Evolutionary conservation across 2,888 invertebrate species (phyloP), one percentile per base, ranked within the genome.

Genomic region (Cephus sareptanus): DNA sequence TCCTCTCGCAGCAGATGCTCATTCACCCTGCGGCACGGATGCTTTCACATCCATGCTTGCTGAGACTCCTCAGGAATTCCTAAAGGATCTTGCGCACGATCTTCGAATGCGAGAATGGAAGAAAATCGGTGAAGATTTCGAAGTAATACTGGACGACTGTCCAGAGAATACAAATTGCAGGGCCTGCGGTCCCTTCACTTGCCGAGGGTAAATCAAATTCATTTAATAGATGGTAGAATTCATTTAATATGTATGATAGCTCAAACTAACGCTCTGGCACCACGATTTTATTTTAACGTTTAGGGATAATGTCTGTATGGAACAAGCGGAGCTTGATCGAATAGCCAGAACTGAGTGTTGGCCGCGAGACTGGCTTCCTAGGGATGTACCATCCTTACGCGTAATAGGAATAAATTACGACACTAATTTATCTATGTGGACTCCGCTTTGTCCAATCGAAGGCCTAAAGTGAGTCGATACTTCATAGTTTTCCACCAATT

Each of bases 331-430:
- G 30, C 76, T 79, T 30, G 89, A 90, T 85, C 80, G 89, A 91
- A 81, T 75, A 33, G 81, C 89, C 33, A 93, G 92, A 82, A 96
- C 97, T 1, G 94, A 94, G 81, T 98, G 98, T 91, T 98, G 98
- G 98, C 98, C 98, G 3, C 96, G 96, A 93, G 98, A 98, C 88
- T 99, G 98, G 98, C 92, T 99, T 79, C 95, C 98, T 0, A 92
- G 94, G 86, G 98, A 98, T 90, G 94, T 95, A 86, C 94, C 94
- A 69, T 94, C 95, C 88, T 92, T 97, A 76, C 92, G 97, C 85
- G 94, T 98, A 76, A 92, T 98, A 76, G 97, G 97, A 73, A 94
- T 98, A 69, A 98, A 98, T 91, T 98, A 98, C 90, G 96, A 96
- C 85, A 97, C 97, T 37, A 95, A 95, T 81, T 92, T 98, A 73